A percentile compares a stretch with the other conserved stretches of the same genome.
Evolutionary conservation across 2,797 vertebrate species (phyloP).

Genomic region (Mus minutoides): DNA sequence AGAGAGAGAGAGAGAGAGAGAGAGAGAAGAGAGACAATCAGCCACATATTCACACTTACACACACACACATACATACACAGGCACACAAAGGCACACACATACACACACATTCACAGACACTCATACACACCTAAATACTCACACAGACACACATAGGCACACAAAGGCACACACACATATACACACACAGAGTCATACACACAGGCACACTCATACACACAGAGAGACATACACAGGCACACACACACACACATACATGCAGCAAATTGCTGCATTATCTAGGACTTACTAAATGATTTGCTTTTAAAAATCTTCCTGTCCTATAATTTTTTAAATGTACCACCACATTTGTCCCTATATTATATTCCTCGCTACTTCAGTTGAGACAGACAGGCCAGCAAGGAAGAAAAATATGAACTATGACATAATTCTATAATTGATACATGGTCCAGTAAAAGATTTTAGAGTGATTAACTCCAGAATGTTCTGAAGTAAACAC

Average conservation of each 20-base stretch:
- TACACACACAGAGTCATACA: background rate
- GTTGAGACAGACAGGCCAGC: background rate
- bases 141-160: background rate
- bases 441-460: background rate
- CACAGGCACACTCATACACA: background rate
- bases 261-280: background rate
- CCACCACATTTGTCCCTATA: background rate
- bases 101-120: too few relatives aligned
- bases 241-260: background rate
- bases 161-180: accelerated
- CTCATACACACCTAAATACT: background rate
- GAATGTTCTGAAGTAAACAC: slow-evolving; percentile 12
- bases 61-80: background rate
- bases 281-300: background rate
- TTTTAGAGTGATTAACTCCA: background rate
- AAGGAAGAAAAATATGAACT: background rate
- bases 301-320: background rate
- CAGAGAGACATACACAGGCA: background rate
- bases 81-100: background rate
- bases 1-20: too few relatives aligned
- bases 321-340: background rate
- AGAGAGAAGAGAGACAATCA: too few relatives aligned
- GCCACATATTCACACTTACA: background rate
- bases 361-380: background rate
- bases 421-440: background rate